Percentiles rank a stretch among this genome's conserved stretches.
Conservation (phyloP, 2,888 invertebrate genomes). For the Pediacus dermestoides region DNA sequence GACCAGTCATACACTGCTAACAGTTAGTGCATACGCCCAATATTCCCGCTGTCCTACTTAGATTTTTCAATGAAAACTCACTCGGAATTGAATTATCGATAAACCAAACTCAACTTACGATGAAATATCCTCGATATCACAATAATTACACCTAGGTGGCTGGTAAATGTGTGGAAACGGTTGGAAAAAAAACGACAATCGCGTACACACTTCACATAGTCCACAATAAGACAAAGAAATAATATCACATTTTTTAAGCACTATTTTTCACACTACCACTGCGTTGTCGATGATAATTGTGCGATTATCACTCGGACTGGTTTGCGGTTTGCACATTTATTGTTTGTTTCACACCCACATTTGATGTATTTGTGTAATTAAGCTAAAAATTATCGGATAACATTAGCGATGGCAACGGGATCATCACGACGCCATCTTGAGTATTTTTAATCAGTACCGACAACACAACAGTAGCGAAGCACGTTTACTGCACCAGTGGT, state of each 20-base stretch:
- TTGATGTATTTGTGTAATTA: constrained; percentile 33
- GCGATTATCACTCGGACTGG: constrained; percentile 22
- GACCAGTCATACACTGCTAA: constrained; percentile 44
- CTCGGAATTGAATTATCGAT: constrained; percentile 17
- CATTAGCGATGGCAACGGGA: constrained; percentile 38
- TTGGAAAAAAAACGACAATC: constrained; percentile 32
- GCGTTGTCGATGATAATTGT: constrained; percentile 22
- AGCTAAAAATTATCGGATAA: constrained; percentile 31
- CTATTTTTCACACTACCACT: constrained; percentile 36
- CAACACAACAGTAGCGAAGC: constrained; percentile 14
- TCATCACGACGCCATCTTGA: constrained; percentile 45
- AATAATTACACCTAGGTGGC: constrained; percentile 25
- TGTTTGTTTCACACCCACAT: constrained; percentile 17
- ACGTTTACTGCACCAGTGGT: background rate
- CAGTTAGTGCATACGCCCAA: constrained; percentile 46
- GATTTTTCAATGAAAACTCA: constrained; percentile 36
- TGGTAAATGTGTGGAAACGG: constrained; percentile 25
- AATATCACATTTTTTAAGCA: constrained; percentile 45
- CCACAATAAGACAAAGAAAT: constrained; percentile 46
- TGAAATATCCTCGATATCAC: constrained; percentile 29
- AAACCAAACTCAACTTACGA: constrained; percentile 10
- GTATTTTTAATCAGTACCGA: constrained; percentile 29
- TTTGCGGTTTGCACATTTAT: constrained; percentile 29
- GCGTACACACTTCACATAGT: constrained; percentile 41
- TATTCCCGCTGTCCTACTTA: constrained; percentile 46